Base-by-base conservation (phyloP, 2,888 invertebrate genomes). In the Ormyrus rosae region DNA sequence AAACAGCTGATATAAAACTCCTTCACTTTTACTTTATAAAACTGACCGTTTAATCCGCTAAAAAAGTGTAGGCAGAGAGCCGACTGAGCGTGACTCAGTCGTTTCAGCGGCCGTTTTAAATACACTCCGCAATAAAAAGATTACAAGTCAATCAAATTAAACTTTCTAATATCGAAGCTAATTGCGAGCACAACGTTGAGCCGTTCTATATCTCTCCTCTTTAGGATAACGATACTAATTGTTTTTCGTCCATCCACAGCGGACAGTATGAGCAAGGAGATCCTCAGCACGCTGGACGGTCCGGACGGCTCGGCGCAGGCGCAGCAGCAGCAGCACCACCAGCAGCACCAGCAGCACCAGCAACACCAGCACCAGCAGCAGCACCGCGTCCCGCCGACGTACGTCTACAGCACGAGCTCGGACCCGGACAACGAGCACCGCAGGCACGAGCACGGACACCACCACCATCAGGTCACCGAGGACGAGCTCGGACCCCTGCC, bases 401-500 rank as follows among this genome's bases (percentile, higher is more conserved):
- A 83, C 73, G 77, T 81, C 2, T 81, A 83, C 60, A 79, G 73
- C 58, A 78, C 76, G 34, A 80, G 60, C 10, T 63, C 46, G 13
- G 70, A 65, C 6, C 58, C 71, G 9, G 34, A 79, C 70, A 63
- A 64, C 63, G 80, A 83, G n/a, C 79, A 82, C 63, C 76, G 74
- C n/a, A 19, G 63, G 67, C 56, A 67, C 53, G 64, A 69, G 34
- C 67, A 70, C 10, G 48, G 55, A 8, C 70, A 75, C 11, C 78
- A 80, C 65, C 68, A 83, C 82, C 63, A 88, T 87, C 81, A 86
- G 85, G 71, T 95, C 81, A 94, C 94, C 84, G 94, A 94, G 84
- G 96, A 95, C 89, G 96, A 96, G 83, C 92, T 98, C 76, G 98
- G 98, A 19, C 97, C 98, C 0, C 92, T 99, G 84, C 99, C 99